These are phyloP conservation scores for Catostomus latipinnis DNA, from an alignment of 2,797 vertebrate species.

Conservation along the genomic window DNA sequence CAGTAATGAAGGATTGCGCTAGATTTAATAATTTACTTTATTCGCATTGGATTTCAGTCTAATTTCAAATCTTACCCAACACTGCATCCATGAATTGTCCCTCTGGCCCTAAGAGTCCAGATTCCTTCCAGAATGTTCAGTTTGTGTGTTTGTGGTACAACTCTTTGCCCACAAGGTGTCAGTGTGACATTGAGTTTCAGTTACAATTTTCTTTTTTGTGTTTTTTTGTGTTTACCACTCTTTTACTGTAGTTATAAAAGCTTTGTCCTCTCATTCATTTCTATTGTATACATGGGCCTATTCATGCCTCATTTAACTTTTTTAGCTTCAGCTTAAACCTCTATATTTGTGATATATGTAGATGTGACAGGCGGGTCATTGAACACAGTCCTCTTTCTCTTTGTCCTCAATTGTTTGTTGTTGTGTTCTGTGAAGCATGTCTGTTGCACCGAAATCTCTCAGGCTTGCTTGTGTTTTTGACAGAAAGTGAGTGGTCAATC, in stretches of 20 bases:
- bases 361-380: slow-evolving; percentile 1
- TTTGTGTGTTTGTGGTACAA: slow-evolving; percentile 22
- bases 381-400: slow-evolving; percentile 9
- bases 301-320: slow-evolving; percentile 11
- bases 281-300: slow-evolving; percentile 15
- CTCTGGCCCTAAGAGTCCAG: not conserved
- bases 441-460: slow-evolving; percentile 31
- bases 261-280: slow-evolving; percentile 28
- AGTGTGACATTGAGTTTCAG: slow-evolving; percentile 60
- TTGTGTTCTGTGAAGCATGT: slow-evolving; percentile 39
- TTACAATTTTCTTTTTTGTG: slow-evolving; percentile 68
- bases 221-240: slow-evolving; percentile 48
- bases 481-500: slow-evolving; percentile 21
- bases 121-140: slow-evolving; percentile 53
- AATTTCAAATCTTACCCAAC: not conserved
- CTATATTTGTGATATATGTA: slow-evolving; percentile 10
- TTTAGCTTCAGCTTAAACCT: slow-evolving; percentile 14
- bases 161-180: slow-evolving; percentile 73
- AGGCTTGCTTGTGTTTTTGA: slow-evolving; percentile 28
- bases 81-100: not conserved
- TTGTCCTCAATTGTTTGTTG: slow-evolving; percentile 44
- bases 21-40: not conserved
- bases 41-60: not conserved
- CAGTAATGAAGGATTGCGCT: not conserved
- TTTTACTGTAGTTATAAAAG: slow-evolving; percentile 11